Base-by-base conservation (phyloP, 2,797 vertebrate species). In the Champsocephalus esox region DNA sequence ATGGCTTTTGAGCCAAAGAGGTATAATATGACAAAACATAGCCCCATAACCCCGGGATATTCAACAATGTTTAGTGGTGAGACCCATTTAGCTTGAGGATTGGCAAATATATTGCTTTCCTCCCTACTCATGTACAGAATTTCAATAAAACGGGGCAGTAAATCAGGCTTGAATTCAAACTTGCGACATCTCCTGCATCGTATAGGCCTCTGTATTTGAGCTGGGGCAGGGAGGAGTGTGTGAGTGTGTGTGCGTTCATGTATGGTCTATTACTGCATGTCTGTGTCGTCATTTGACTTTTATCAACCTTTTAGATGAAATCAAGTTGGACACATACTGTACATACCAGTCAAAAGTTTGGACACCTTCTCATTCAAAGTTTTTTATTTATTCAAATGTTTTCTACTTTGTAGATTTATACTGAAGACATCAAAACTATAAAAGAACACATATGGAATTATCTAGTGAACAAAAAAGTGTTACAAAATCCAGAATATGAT, bases 1-100 rank as follows among this genome's bases (percentile, higher is more conserved):
- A 95, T 93, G 95, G 93, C 95, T 96, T 96, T 96, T 96, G 95
- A 96, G 96, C 96, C 95, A 94, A 96, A 97, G 95, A 96, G 96
- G 95, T 95, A 97, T 97, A 96, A 95, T 96, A 96, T 97, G 96
- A 96, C 96, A 97, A 95, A 96, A 95, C 94, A 93, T 64, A 94
- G 94, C 95, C 96, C 95, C 94, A 92, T 96, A 96, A 96, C 96
- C 95, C 93, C 88, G 87, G 93, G 95, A 96, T 95, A 95, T 95
- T 88, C 90, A 85, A 95, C 96, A 94, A 95, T 86, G 85, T 92
- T 92, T 92, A 91, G 89, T 83, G 79, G 77, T 76, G 80, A 87
- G 80, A 88, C 81, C 86, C 86, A 89, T 92, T 93, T 93, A 93
- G 82, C 87, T 64, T 66, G 58, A 86, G 77, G 83, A 89, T 84